These are phyloP conservation scores for Alethe castanea DNA, from an alignment of 2,113 vertebrate genomes.

Conservation along the genomic window DNA sequence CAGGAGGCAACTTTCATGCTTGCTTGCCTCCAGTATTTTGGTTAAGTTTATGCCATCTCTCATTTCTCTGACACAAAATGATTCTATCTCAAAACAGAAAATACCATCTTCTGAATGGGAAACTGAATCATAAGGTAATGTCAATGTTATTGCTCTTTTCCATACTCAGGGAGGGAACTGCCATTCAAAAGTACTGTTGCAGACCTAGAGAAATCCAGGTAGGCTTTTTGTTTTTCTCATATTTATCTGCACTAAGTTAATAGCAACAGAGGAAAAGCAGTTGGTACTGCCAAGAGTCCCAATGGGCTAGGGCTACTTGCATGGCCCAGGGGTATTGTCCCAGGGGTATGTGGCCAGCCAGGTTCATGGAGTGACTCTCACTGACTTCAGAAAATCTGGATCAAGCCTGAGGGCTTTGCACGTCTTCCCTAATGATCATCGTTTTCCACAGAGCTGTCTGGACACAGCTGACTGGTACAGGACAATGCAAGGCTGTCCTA, in stretches of 20 bases:
- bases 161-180: not conserved
- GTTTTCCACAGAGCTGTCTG: not conserved
- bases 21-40: not conserved
- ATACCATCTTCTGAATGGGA: not conserved
- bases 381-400: not conserved
- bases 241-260: not conserved
- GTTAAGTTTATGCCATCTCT: not conserved
- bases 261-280: not conserved
- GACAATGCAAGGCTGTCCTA: not conserved
- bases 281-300: not conserved
- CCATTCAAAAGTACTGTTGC: not conserved
- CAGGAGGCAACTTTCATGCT: not conserved
- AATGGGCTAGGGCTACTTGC: no score
- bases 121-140: not conserved
- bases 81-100: not conserved
- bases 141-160: not conserved
- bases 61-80: not conserved
- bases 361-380: not conserved
- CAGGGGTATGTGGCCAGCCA: not conserved
- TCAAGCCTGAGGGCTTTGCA: not conserved
- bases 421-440: not conserved
- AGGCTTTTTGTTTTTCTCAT: not conserved
- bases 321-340: no score
- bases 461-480: not conserved
- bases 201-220: not conserved